A percentile compares a stretch with the other conserved stretches of the same genome.
Evolutionary conservation across 2,797 vertebrate species (phyloP).

Genomic region (Catostomus latipinnis): DNA sequence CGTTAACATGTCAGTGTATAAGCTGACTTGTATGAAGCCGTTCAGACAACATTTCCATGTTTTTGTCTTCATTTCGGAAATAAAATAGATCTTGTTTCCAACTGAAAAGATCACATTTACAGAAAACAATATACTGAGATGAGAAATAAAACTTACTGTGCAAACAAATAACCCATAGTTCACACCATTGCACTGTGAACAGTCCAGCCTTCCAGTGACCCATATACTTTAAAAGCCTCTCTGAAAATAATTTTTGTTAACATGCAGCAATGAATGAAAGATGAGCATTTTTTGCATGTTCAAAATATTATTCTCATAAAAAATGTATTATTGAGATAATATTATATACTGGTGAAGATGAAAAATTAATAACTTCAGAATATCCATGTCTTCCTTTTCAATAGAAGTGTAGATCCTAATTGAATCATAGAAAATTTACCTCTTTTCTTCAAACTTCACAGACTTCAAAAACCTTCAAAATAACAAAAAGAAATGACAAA

Average conservation of each 20-base stretch:
- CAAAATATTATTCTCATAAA: background rate
- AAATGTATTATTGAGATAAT: background rate
- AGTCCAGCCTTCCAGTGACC: conserved; percentile 1
- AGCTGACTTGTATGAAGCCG: too few relatives aligned
- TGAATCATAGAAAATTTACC: background rate
- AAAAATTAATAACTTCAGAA: background rate
- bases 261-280: background rate
- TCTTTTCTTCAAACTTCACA: background rate
- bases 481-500: too few relatives aligned
- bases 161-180: background rate
- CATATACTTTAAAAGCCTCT: background rate
- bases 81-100: too few relatives aligned
- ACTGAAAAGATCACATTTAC: too few relatives aligned
- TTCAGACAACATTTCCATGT: too few relatives aligned
- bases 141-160: background rate
- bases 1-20: too few relatives aligned
- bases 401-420: background rate
- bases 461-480: background rate
- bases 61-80: too few relatives aligned
- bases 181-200: background rate
- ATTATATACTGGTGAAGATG: too few relatives aligned
- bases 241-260: background rate
- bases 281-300: background rate
- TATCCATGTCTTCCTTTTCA: background rate
- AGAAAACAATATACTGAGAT: too few relatives aligned